These are phyloP conservation scores for Erebia aethiops DNA, from an alignment of 2,888 invertebrate genomes.

Conservation along the genomic window DNA sequence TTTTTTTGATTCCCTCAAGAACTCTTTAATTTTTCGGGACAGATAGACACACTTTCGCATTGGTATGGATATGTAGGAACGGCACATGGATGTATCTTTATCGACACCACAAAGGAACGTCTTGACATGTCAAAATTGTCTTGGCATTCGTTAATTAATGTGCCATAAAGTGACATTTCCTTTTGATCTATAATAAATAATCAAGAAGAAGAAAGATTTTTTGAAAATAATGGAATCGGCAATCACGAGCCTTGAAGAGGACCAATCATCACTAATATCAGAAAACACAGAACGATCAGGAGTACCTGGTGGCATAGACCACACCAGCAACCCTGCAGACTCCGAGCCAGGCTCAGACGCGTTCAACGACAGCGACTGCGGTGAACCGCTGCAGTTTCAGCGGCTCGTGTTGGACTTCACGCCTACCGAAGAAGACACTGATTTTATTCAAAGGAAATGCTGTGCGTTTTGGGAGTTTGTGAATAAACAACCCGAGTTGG, in stretches of 20 bases:
- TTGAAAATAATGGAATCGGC: background rate
- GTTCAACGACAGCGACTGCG: slow-evolving; percentile 46
- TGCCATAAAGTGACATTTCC: background rate
- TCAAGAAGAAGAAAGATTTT: background rate
- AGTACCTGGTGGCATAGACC: background rate
- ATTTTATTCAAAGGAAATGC: slow-evolving; percentile 45
- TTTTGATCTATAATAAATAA: background rate
- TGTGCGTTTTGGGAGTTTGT: slow-evolving; percentile 51
- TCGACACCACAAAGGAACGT: too few relatives aligned
- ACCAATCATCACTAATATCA: background rate
- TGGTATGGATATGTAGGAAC: too few relatives aligned
- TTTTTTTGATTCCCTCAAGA: too few relatives aligned
- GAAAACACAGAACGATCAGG: background rate
- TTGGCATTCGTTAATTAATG: background rate
- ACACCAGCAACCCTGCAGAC: background rate
- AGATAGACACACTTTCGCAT: too few relatives aligned
- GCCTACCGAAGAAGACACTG: slow-evolving; percentile 45
- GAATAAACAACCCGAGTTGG: slow-evolving; percentile 41
- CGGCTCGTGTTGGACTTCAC: slow-evolving; percentile 52
- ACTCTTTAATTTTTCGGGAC: too few relatives aligned
- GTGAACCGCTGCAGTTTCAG: slow-evolving; percentile 48
- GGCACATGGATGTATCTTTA: too few relatives aligned
- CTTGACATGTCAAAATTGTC: background rate
- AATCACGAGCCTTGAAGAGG: background rate
- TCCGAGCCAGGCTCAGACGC: background rate